Percentiles rank a stretch among this genome's conserved stretches.
phyloP scores from a whole-genome alignment of 2,888 invertebrate species.

The Sisyra nigra region DNA sequence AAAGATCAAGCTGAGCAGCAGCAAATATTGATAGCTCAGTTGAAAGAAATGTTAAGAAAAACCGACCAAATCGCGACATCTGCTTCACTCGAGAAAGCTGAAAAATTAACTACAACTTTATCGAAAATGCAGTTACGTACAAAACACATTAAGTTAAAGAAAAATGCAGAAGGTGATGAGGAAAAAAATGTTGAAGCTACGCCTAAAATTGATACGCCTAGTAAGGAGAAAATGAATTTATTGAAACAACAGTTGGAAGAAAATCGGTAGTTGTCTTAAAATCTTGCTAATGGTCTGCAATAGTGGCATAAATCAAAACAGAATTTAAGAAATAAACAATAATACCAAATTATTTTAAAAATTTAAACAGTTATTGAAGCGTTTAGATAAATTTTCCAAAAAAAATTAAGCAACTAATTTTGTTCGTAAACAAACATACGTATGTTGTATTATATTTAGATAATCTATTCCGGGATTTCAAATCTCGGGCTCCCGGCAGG shows the following conservation, averaged over 20 bases:
- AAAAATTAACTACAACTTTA: slow-evolving; percentile 26
- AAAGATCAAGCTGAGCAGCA: slow-evolving; percentile 27
- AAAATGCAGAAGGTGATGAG: slow-evolving; percentile 14
- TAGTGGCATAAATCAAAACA: no score
- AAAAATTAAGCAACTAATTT: no score
- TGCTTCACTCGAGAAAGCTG: slow-evolving; percentile 27
- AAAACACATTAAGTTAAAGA: slow-evolving; percentile 19
- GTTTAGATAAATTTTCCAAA: no score
- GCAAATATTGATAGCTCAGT: slow-evolving; percentile 24
- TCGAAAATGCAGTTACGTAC: slow-evolving; percentile 24
- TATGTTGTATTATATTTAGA: no score
- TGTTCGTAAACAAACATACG: no score
- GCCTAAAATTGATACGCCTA: slow-evolving; percentile 22
- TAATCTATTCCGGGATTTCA: no score
- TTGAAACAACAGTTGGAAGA: slow-evolving; percentile 35
- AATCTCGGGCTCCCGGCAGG: no score
- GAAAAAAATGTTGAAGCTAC: slow-evolving; percentile 9
- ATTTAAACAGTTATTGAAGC: no score
- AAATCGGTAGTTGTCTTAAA: slow-evolving; percentile 24
- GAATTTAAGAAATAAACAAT: background rate
- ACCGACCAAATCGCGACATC: slow-evolving; percentile 21
- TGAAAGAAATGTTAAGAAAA: slow-evolving; percentile 28
- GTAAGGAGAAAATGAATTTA: slow-evolving; percentile 33
- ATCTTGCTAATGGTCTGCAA: no score
- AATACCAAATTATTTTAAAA: no score